Evolutionary conservation across 2,888 invertebrate genomes (phyloP), one percentile per base, ranked within the genome.

Genomic region (Agonopterix alstromeriana): DNA sequence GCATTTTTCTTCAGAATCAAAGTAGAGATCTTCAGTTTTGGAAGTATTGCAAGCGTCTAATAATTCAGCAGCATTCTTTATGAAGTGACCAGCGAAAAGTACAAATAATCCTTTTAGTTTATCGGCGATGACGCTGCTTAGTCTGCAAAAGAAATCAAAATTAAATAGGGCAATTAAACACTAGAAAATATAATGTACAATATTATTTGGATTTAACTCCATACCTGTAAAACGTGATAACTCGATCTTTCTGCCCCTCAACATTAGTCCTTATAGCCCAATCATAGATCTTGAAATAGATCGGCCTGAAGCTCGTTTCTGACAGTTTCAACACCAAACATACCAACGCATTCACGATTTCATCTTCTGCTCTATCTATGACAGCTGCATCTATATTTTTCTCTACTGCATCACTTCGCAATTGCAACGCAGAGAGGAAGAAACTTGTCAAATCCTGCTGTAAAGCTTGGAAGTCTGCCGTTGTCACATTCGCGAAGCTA

Each of bases 61-160:
- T n/a, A 95, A 76, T 0, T 91, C 88, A 0, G 96, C 93, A 0
- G 96, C 94, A 73, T 97, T 94, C 64, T 93, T 93, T 10, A 98
- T 85, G 61, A 97, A 94, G 65, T 95, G 94, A 0, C 94, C 94
- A 44, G 97, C 96, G 51, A 98, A 98, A n/a, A 97, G 82, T 0
- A 95, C 94, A 75, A 98, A 98, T 0, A 98, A 82, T 4, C 96
- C 94, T 77, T 97, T 96, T 3, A 98, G 82, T 53, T 93, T 92
- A 48, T 94, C 94, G 0, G 97, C 95, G 46, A 98, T 92, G 42
- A 92, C 92, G 53, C 91, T 91, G 50, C 95, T 94, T 36, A 97
- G 70, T 65, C 94, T 91, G 76, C 65, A 91, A 80, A 52, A 36
- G 8, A n/a, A 45, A 17, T 35, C 10, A 48, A 41, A 43, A 44